Evolutionary conservation across 2,113 vertebrate genomes (phyloP).

Genomic region (Antechinus stuartii): DNA sequence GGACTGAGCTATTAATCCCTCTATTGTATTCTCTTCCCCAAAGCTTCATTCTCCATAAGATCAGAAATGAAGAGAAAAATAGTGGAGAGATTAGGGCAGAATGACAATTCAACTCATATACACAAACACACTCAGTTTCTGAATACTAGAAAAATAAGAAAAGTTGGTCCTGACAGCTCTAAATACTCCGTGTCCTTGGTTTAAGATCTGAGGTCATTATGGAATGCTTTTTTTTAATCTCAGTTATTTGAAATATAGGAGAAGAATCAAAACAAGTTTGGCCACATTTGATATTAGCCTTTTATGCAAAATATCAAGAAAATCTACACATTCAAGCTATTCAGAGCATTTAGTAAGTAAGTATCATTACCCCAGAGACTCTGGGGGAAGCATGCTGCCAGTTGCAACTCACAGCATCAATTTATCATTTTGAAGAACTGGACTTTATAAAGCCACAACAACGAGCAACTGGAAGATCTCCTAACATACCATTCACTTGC

Average conservation of each 20-base stretch:
- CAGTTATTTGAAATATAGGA: constrained; percentile 45
- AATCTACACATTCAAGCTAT: constrained; percentile 32
- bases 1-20: constrained; percentile 71
- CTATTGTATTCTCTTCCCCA: constrained; percentile 70
- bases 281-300: constrained; percentile 42
- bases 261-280: constrained; percentile 25
- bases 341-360: constrained; percentile 44
- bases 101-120: constrained; percentile 33
- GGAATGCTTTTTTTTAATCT: constrained; percentile 41
- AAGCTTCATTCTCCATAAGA: constrained; percentile 45
- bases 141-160: constrained; percentile 61
- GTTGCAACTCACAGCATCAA: constrained; percentile 13
- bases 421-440: constrained; percentile 52
- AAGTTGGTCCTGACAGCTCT: constrained; percentile 59
- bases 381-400: constrained; percentile 30
- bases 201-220: constrained; percentile 47
- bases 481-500: not conserved
- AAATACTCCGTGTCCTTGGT: constrained; percentile 46
- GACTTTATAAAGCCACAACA: constrained; percentile 55
- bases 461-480: constrained; percentile 37
- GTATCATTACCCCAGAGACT: constrained; percentile 23
- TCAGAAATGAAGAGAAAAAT: constrained; percentile 60
- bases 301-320: not conserved
- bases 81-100: constrained; percentile 73
- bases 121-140: constrained; percentile 65